Percentiles rank a stretch among this genome's conserved stretches.
phyloP scores from a whole-genome alignment of 2,888 invertebrate species.

The Drosophila flavopinicola region DNA sequence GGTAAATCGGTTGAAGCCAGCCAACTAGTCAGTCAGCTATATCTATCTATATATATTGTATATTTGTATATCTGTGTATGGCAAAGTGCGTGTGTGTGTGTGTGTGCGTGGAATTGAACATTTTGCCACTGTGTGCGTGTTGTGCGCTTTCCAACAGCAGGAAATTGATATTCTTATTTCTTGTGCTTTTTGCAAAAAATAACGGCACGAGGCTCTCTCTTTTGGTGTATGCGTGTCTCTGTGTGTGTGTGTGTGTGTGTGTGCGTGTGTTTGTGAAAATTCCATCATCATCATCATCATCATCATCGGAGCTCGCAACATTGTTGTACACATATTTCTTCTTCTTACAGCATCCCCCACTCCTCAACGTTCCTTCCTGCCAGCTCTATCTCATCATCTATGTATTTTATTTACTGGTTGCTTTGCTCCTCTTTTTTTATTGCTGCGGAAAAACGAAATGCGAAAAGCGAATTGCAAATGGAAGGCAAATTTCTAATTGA shows the following conservation, averaged over 20 bases:
- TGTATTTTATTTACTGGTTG: conserved; percentile 66
- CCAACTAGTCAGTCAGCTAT: conserved; percentile 28
- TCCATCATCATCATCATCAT: conserved; percentile 68
- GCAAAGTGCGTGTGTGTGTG: conserved; percentile 34
- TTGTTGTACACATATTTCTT: conserved; percentile 77
- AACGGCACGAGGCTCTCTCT: conserved; percentile 52
- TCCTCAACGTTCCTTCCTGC: conserved; percentile 32
- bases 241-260: conserved; percentile 17
- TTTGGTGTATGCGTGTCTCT: conserved; percentile 16
- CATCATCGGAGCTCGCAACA: conserved; percentile 58
- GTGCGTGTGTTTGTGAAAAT: conserved; percentile 61
- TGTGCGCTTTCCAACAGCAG: conserved; percentile 69
- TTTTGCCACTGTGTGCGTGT: conserved; percentile 56
- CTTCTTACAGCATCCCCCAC: conserved; percentile 28
- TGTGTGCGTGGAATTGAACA: conserved; percentile 56
- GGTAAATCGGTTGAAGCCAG: conserved; percentile 45
- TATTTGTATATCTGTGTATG: conserved; percentile 19
- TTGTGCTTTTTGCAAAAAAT: conserved; percentile 69
- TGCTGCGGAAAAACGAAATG: conserved; percentile 60
- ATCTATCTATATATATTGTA: conserved; percentile 7
- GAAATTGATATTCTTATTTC: conserved; percentile 80
- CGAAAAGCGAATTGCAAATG: conserved; percentile 58
- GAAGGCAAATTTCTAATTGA: conserved; percentile 73
- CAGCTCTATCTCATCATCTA: conserved; percentile 57
- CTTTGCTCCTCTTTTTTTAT: conserved; percentile 51